Evolutionary conservation across 2,113 vertebrate species (phyloP).

Genomic region (Seriola dumerili): DNA sequence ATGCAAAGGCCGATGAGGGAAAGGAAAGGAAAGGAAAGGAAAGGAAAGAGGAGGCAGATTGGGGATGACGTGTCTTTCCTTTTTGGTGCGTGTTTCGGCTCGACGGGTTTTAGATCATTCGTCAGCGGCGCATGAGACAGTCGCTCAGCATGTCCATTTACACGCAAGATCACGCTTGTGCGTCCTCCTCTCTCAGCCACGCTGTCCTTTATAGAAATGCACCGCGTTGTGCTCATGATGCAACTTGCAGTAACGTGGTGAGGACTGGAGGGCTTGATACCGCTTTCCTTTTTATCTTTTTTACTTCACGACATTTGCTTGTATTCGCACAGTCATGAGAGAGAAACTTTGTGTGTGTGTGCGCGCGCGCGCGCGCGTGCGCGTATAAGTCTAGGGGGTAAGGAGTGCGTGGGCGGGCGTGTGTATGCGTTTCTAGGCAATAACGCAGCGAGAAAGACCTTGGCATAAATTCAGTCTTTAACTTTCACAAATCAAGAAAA

Average conservation of each 20-base stretch:
- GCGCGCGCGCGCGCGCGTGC: not conserved
- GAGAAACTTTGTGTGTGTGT: not conserved
- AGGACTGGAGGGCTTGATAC: slow-evolving; percentile 47
- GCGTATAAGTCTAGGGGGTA: not conserved
- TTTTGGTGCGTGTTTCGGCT: slow-evolving; percentile 3
- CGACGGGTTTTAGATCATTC: slow-evolving; percentile 27
- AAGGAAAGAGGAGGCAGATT: not conserved
- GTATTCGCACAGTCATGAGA: slow-evolving; percentile 38
- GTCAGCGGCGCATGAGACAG: slow-evolving; percentile 55
- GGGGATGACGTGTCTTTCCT: slow-evolving; percentile 30
- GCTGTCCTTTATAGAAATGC: slow-evolving; percentile 41
- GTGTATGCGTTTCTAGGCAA: not conserved
- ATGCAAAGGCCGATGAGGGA: not conserved
- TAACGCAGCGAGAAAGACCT: slow-evolving; percentile 8
- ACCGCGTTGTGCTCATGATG: slow-evolving; percentile 75
- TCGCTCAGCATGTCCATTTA: slow-evolving; percentile 62
- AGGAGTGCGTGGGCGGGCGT: not conserved
- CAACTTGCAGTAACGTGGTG: slow-evolving; percentile 78
- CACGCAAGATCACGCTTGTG: slow-evolving; percentile 43
- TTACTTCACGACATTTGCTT: slow-evolving; percentile 47
- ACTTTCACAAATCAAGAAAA: slow-evolving; percentile 14
- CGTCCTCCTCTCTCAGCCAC: slow-evolving; percentile 20
- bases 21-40: not conserved
- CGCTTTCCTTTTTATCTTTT: slow-evolving; percentile 44
- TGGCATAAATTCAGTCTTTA: slow-evolving; percentile 9